Conservation (phyloP, 2,888 invertebrate species). For the Busseola fusca region DNA sequence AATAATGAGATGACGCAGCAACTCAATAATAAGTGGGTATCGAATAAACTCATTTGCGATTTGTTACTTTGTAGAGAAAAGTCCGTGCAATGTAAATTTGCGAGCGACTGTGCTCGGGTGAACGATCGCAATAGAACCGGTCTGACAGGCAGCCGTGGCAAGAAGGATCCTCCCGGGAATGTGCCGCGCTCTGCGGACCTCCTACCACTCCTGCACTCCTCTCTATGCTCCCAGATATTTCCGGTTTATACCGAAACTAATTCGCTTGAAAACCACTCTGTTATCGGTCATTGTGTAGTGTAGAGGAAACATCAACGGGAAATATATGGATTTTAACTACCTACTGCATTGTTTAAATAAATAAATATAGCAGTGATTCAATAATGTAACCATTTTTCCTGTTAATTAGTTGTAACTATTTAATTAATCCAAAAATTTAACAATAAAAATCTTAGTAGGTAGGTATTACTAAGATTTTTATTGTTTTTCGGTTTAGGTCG, state of each 20-base stretch:
- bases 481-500: slow-evolving; percentile 19
- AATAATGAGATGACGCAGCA: slow-evolving; percentile 55
- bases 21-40: slow-evolving; percentile 47
- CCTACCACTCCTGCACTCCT: slow-evolving; percentile 59
- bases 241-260: slow-evolving; percentile 71
- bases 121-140: slow-evolving; percentile 85
- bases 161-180: slow-evolving; percentile 84
- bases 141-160: slow-evolving; percentile 73
- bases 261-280: slow-evolving; percentile 31
- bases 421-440: slow-evolving; percentile 16
- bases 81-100: slow-evolving; percentile 74
- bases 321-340: slow-evolving; percentile 31
- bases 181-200: slow-evolving; percentile 53
- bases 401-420: slow-evolving; percentile 10
- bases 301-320: slow-evolving; percentile 51
- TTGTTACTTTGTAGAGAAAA: slow-evolving; percentile 69
- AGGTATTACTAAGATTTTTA: slow-evolving; percentile 18
- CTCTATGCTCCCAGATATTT: slow-evolving; percentile 73
- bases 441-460: no score
- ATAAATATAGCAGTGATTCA: slow-evolving; percentile 32
- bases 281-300: slow-evolving; percentile 40
- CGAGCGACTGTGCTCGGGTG: slow-evolving; percentile 78
- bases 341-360: slow-evolving; percentile 3
- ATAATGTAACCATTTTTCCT: slow-evolving; percentile 30
- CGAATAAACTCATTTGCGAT: slow-evolving; percentile 60